Evolutionary conservation across 2,797 vertebrate species (phyloP).

Genomic region (Todus mexicanus): DNA sequence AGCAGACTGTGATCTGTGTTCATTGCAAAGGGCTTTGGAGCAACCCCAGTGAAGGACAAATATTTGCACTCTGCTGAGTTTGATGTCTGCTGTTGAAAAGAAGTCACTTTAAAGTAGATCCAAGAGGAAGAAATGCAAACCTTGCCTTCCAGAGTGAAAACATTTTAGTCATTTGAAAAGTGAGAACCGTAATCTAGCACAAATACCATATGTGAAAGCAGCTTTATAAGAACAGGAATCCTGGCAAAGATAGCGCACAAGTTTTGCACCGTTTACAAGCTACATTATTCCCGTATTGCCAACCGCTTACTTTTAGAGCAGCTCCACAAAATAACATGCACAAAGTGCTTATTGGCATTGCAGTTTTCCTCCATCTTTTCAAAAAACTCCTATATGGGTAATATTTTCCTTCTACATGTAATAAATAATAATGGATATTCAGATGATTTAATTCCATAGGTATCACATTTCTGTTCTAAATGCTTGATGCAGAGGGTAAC

Average conservation of each 20-base stretch:
- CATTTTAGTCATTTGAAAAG: background rate
- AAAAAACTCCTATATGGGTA: background rate
- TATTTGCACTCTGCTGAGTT: background rate
- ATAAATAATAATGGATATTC: background rate
- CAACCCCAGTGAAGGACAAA: accelerated
- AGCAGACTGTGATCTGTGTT: accelerated
- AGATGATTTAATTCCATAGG: background rate
- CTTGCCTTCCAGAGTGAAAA: background rate
- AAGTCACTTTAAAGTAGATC: background rate
- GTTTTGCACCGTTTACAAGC: background rate
- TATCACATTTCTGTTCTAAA: background rate
- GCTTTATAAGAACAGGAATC: background rate
- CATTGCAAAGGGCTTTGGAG: background rate
- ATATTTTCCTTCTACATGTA: background rate
- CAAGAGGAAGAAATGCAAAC: background rate
- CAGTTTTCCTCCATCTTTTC: background rate
- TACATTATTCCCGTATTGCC: background rate
- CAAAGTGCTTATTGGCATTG: accelerated
- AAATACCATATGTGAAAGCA: background rate
- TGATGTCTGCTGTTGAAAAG: background rate
- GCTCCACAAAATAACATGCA: background rate
- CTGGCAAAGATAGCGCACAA: background rate
- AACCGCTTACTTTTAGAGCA: background rate
- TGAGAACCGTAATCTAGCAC: background rate
- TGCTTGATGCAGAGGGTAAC: background rate